phyloP scores from a whole-genome alignment of 1,140 invertebrate species.

The Psilanteris sp. region DNA sequence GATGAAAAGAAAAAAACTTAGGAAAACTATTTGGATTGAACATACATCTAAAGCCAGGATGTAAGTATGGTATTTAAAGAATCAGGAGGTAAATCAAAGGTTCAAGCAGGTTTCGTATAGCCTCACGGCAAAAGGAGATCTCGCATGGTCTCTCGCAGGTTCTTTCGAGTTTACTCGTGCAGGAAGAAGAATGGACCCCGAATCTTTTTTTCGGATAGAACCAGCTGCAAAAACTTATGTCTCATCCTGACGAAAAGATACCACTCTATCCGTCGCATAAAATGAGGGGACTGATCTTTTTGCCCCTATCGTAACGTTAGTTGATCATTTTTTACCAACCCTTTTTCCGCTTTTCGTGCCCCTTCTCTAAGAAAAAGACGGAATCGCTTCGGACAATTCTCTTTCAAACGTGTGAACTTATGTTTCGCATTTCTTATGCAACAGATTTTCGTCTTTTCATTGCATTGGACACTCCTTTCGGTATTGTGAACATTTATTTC shows the following conservation, averaged over 20 bases:
- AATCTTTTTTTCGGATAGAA: slow-evolving; percentile 76
- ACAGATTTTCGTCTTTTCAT: slow-evolving; percentile 39
- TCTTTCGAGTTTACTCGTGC: slow-evolving; percentile 77
- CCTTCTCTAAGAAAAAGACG: slow-evolving; percentile 29
- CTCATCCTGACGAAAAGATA: slow-evolving; percentile 73
- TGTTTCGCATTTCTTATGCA: slow-evolving; percentile 50
- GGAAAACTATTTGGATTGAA: slow-evolving; percentile 43
- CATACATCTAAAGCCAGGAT: slow-evolving; percentile 43
- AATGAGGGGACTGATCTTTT: slow-evolving; percentile 69
- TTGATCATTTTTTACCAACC: slow-evolving; percentile 77
- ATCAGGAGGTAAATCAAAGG: slow-evolving; percentile 69
- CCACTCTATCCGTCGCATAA: slow-evolving; percentile 44
- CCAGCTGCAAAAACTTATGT: slow-evolving; percentile 78
- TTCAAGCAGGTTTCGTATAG: slow-evolving; percentile 60
- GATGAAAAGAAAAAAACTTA: slow-evolving; percentile 24
- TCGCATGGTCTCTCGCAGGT: slow-evolving; percentile 73
- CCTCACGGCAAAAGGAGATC: slow-evolving; percentile 65
- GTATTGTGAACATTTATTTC: slow-evolving; percentile 48
- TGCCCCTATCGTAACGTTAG: slow-evolving; percentile 73
- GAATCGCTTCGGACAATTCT: slow-evolving; percentile 19
- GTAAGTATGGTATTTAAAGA: slow-evolving; percentile 55
- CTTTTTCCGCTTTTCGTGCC: slow-evolving; percentile 67
- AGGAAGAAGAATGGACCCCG: slow-evolving; percentile 74
- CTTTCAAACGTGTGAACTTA: slow-evolving; percentile 53
- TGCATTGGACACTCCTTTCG: slow-evolving; percentile 42